Evolutionary conservation across 2,113 vertebrate genomes (phyloP).

Genomic region (Puma concolor): DNA sequence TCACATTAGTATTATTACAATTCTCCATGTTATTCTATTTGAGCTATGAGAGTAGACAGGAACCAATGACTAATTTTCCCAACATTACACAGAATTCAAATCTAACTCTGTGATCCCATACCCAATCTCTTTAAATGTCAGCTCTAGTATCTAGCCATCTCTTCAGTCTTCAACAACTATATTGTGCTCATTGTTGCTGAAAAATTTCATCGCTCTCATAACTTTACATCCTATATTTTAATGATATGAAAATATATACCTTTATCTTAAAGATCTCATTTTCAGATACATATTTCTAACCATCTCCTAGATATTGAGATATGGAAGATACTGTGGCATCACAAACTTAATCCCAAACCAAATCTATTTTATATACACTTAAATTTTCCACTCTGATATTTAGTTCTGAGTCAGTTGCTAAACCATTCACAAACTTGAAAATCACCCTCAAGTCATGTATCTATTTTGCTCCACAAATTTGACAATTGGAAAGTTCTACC

Average conservation of each 20-base stretch:
- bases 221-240: not conserved
- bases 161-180: not conserved
- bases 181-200: not conserved
- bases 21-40: not conserved
- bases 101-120: not conserved
- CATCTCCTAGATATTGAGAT: not conserved
- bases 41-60: not conserved
- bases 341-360: not conserved
- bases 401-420: not conserved
- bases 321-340: not conserved
- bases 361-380: not conserved
- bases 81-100: not conserved
- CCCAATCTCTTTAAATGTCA: not conserved
- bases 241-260: not conserved
- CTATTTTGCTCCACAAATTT: accelerated
- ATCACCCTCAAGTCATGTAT: not conserved
- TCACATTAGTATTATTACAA: not conserved
- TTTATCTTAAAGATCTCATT: not conserved
- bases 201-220: not conserved
- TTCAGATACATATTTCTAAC: not conserved
- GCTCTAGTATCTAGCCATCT: not conserved
- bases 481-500: not conserved
- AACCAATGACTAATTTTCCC: not conserved
- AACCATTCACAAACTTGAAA: not conserved
- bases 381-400: not conserved